Base-by-base conservation (phyloP, 2,888 invertebrate species). In the Leptopilina drosophilae region DNA sequence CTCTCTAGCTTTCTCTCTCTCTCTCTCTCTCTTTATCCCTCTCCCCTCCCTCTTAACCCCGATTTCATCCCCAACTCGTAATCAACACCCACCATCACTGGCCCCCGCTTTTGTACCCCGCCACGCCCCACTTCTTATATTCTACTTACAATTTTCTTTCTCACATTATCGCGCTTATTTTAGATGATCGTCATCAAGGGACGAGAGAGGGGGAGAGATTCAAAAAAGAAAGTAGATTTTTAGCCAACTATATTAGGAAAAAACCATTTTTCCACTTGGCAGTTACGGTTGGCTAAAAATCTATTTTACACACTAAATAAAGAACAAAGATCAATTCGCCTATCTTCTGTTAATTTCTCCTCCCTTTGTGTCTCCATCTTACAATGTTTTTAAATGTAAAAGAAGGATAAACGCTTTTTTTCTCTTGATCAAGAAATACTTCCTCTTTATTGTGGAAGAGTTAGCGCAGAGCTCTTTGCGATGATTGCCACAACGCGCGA, bases 21-120 rank as follows among this genome's bases (percentile, higher is more conserved):
- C 20, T 20, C 20, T 20, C 20, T 20, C 20, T 20, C 20, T 20
- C 20, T 20, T 20, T 20, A 20, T 20, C 20, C 20, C 20, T 62
- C 56, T 78, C 56, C 78, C 82, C 73, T 78, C 67, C 77, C 77
- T 64, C 40, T 67, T 42, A 75, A 79, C 78, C 65, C 78, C 79
- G 78, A 73, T 73, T 73, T 56, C 56, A 80, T 78, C 67, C 77
- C 77, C 42, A 46, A 49, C 75, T 69, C 75, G 77, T 76, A 82
- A 79, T 79, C 73, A 82, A 73, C 77, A 77, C 59, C 33, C 62
- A 78, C 79, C 53, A 80, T 78, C 66, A 49, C 73, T 65, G 42
- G 49, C 77, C 62, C 65, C 65, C 15, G 64, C 81, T 76, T 33
- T 73, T 67, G 75, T 75, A 69, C 78, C 78, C 80, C 80, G 78